These are phyloP conservation scores for Sylvia atricapilla DNA, from an alignment of 2,113 vertebrate genomes.

Conservation along the genomic window DNA sequence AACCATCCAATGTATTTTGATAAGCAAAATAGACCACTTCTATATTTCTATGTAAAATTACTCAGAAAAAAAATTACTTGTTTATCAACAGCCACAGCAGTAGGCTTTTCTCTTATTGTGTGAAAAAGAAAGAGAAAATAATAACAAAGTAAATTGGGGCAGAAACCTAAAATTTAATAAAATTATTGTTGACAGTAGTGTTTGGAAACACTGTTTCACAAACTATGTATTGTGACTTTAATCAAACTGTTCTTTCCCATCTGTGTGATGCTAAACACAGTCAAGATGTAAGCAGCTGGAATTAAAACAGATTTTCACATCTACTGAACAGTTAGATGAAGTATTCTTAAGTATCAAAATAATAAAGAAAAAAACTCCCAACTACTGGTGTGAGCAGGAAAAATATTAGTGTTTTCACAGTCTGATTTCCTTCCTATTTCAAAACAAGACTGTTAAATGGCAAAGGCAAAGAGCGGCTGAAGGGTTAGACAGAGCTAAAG, in stretches of 20 bases:
- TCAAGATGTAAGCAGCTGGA: background rate
- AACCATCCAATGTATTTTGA: background rate
- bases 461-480: background rate
- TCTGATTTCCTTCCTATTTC: background rate
- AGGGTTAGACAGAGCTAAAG: constrained; percentile 18
- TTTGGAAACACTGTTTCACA: background rate
- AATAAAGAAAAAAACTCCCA: background rate
- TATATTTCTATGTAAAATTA: background rate
- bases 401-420: background rate
- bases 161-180: background rate
- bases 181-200: background rate
- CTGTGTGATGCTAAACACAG: background rate
- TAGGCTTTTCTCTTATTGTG: background rate
- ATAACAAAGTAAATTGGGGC: background rate
- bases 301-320: background rate
- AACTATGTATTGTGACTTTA: background rate
- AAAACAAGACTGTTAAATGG: background rate
- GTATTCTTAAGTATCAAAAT: background rate
- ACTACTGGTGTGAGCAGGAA: background rate
- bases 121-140: background rate
- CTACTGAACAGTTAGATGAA: background rate
- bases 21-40: background rate
- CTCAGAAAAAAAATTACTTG: background rate
- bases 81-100: background rate
- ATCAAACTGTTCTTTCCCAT: background rate